Base-by-base conservation (phyloP, 2,797 vertebrate genomes). In the Gadopsis bispinosus region DNA sequence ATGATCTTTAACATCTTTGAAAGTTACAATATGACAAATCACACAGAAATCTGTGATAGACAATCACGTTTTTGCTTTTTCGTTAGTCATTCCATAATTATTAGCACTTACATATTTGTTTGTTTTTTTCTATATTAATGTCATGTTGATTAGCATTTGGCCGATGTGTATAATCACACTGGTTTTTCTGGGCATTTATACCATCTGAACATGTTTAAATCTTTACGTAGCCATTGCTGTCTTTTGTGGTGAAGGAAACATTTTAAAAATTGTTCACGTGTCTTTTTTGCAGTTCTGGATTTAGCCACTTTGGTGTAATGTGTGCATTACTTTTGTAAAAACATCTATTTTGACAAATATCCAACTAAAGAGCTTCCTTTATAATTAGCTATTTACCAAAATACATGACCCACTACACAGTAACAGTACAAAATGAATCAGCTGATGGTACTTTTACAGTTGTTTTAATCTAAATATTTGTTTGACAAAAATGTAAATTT, bases 11-110 rank as follows among this genome's bases (percentile, higher is more conserved):
- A 47, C 45, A 19, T 19, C 6, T 79, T 93, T 96, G 94, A 88
- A 87, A 94, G 91, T 94, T 92, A 84, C 87, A 93, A 90, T 91
- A 85, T 81, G 68, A 69, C 72, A 87, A 94, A 92, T 92, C 90
- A 64, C 66, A 65, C 74, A 86, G 74, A 90, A 93, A 90, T 82
- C 91, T 95, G 91, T 94, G 90, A 94, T 89, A 92, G 94, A 94
- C 92, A 92, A 92, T 96, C 88, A 89, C 81, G 53, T 88, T 54
- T 83, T 56, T 78, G 33, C 74, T 85, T 84, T 84, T 75, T 79
- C 73, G 55, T 83, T 69, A 74, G 54, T 77, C 64, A 81, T 87
- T 84, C 54, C 66, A 83, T 87, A 77, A 83, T 73, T 77, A 83
- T 72, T 81, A 87, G 84, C 88, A 89, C 90, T 86, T 84, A 86